Conservation (phyloP, 1,140 invertebrate species). For the Lucilia sericata region DNA sequence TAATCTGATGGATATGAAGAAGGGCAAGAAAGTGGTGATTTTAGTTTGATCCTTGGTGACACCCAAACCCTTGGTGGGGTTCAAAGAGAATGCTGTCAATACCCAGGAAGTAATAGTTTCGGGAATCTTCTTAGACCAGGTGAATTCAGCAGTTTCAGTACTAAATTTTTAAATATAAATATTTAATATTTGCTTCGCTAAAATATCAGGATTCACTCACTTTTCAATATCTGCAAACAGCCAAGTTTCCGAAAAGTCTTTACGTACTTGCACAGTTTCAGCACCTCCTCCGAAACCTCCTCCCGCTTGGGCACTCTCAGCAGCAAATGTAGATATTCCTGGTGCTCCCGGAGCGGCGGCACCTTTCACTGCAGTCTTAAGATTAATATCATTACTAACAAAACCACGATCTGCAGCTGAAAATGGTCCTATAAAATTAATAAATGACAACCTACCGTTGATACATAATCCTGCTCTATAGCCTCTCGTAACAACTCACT, state of each 20-base stretch:
- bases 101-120: constrained; percentile 94
- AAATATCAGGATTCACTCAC: not conserved
- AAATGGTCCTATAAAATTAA: not conserved
- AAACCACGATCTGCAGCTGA: not conserved
- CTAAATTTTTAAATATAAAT: not conserved
- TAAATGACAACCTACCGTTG: not conserved
- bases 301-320: not conserved
- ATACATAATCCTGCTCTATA: not conserved
- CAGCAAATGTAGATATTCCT: not conserved
- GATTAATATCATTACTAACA: not conserved
- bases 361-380: not conserved
- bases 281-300: not conserved
- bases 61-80: constrained; percentile 85
- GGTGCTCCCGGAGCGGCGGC: not conserved
- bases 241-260: constrained; percentile 64
- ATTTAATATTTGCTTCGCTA: not conserved
- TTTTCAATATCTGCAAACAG: constrained; percentile 62
- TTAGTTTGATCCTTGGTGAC: constrained; percentile 79
- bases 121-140: constrained; percentile 74
- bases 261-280: constrained; percentile 51
- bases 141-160: constrained; percentile 58
- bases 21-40: constrained; percentile 88
- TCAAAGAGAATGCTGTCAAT: constrained; percentile 91
- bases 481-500: constrained; percentile 19
- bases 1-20: constrained; percentile 83